Percentiles rank a stretch among this genome's conserved stretches.
Evolutionary conservation across 2,113 vertebrate species (phyloP).

Genomic region (Mesocricetus auratus): DNA sequence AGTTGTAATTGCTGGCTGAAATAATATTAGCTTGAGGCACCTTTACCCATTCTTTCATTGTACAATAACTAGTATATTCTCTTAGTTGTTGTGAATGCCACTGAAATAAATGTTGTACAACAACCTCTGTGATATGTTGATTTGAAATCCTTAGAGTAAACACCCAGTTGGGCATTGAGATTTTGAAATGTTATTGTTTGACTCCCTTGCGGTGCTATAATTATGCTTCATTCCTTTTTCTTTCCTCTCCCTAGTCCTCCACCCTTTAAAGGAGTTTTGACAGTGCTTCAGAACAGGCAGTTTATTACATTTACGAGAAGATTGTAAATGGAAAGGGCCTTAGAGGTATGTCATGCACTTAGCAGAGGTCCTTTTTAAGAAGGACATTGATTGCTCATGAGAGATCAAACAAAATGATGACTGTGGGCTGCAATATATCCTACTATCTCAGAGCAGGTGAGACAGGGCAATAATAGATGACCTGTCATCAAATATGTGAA

Average conservation of each 20-base stretch:
- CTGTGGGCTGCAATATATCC: background rate
- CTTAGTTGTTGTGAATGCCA: background rate
- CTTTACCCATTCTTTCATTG: background rate
- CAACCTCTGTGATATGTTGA: background rate
- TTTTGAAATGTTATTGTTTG: background rate
- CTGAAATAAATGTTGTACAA: background rate
- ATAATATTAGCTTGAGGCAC: too few species aligned
- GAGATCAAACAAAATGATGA: conserved; percentile 44
- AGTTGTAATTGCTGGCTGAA: too few species aligned
- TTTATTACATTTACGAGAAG: conserved; percentile 49
- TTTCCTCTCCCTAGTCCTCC: background rate
- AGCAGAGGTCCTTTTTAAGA: conserved; percentile 36
- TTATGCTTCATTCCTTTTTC: background rate
- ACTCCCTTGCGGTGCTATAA: background rate
- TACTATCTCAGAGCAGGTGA: background rate
- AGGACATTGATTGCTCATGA: conserved; percentile 30
- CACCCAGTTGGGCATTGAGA: background rate
- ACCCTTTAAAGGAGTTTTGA: background rate
- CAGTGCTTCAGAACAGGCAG: background rate
- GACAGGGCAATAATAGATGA: conserved; percentile 1
- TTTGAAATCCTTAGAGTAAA: background rate
- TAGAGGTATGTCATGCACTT: background rate
- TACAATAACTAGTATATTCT: background rate
- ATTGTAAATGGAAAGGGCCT: background rate
- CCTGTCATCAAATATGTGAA: conserved; percentile 56